Evolutionary conservation across 1,140 invertebrate species (phyloP).

Genomic region (Aphaenogaster ashmeadi): DNA sequence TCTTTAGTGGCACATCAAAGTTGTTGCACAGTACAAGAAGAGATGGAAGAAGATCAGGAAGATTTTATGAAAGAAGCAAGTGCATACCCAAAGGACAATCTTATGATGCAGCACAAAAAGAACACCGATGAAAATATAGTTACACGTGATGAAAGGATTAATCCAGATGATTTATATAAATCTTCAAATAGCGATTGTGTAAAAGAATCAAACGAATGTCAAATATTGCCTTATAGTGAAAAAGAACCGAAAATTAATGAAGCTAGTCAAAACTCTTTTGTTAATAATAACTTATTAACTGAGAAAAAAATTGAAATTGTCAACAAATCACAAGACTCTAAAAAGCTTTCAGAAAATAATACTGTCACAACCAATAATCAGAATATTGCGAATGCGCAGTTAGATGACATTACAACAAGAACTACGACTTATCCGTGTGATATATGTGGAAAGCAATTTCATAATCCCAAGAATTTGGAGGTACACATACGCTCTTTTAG

Average conservation of each 20-base stretch:
- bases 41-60: not conserved
- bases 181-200: not conserved
- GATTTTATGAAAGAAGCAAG: not conserved
- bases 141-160: not conserved
- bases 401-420: not conserved
- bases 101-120: not conserved
- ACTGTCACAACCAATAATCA: not conserved
- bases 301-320: not conserved
- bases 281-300: not conserved
- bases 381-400: not conserved
- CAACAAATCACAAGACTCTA: conserved; percentile 5
- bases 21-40: not conserved
- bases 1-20: conserved; percentile 67
- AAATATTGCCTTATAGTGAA: not conserved
- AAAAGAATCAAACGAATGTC: not conserved
- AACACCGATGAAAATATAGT: not conserved
- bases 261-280: not conserved
- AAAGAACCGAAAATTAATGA: not conserved
- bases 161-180: not conserved
- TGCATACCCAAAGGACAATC: not conserved
- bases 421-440: conserved; percentile 66
- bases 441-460: conserved; percentile 74
- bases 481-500: conserved; percentile 68
- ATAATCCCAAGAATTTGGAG: conserved; percentile 65
- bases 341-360: not conserved